phyloP scores from a whole-genome alignment of 2,797 vertebrate genomes.

The Tympanoctomys barrerae region DNA sequence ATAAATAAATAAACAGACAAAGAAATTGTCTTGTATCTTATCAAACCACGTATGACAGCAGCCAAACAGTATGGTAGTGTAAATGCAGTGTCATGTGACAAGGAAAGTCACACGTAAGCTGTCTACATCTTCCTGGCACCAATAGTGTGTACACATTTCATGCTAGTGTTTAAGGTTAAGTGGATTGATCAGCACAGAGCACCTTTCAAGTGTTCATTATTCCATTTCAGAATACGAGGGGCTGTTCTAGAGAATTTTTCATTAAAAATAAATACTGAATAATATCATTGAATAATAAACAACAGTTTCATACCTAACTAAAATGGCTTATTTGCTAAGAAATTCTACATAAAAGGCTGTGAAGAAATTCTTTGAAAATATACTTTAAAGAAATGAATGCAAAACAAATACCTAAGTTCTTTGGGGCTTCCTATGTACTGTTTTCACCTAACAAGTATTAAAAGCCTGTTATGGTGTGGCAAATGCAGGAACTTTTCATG shows the following conservation, averaged over 20 bases:
- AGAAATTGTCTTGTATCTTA: not conserved
- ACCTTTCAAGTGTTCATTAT: not conserved
- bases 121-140: not conserved
- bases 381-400: conserved; percentile 8
- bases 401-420: conserved; percentile 46
- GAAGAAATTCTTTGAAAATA: conserved; percentile 53
- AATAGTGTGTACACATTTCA: no score
- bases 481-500: conserved; percentile 7
- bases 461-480: conserved; percentile 10
- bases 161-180: not conserved
- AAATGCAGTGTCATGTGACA: not conserved
- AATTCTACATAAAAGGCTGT: conserved; percentile 26
- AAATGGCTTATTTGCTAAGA: conserved; percentile 13
- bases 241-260: conserved; percentile 40
- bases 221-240: conserved; percentile 15
- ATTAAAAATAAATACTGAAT: conserved; percentile 37
- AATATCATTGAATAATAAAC: conserved; percentile 29
- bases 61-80: not conserved
- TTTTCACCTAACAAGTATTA: conserved; percentile 36
- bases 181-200: not conserved
- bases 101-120: not conserved
- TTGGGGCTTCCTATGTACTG: not conserved
- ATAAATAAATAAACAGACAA: not conserved
- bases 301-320: not conserved
- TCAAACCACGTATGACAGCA: not conserved